Evolutionary conservation across 1,140 invertebrate genomes (phyloP), one percentile per base, ranked within the genome.

Genomic region (Drosophila simulans): DNA sequence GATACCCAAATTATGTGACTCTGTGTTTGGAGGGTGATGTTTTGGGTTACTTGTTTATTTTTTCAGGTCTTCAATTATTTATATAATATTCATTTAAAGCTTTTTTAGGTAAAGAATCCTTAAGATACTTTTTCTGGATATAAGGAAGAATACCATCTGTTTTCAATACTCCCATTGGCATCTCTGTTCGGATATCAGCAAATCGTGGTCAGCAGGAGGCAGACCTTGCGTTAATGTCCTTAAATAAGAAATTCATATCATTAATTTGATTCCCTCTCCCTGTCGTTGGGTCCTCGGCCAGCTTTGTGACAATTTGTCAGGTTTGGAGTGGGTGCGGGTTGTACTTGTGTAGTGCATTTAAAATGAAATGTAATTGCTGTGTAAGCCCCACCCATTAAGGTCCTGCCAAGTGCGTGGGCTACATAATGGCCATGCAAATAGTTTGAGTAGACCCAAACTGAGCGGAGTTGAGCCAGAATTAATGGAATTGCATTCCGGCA

Each of bases 191-290:
- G 8, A 20, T 15, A 35, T 53, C 43, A 11, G 25, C 25, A 15
- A 55, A 55, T 34, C 31, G 17, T 42, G 49, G 25, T 52, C 58
- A 27, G 12, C 39, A 45, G 27, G 12, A 12, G 8, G 20, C 5
- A 71, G 63, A 22, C 51, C 55, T 35, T 54, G 53, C 52, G 76
- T 77, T 88, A 86, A 88, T 86, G 83, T 79, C 56, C 64, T 58
- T 75, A 70, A 80, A 78, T 80, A 83, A 79, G 68, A 59, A 88
- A 83, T 80, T 88, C 83, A 83, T 80, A 77, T 88, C 83, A 88
- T 88, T 80, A 88, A 89, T 89, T 88, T 83, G 64, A 88, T 88
- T 88, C 68, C 42, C 20, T 34, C 43, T 56, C 35, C 49, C 34
- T 31, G 5, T n/a, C 54, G n/a, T 3, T 17, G 17, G n/a, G 15